Evolutionary conservation across 2,113 vertebrate genomes (phyloP), one percentile per base, ranked within the genome.

Genomic region (human (Homo sapiens)): DNA sequence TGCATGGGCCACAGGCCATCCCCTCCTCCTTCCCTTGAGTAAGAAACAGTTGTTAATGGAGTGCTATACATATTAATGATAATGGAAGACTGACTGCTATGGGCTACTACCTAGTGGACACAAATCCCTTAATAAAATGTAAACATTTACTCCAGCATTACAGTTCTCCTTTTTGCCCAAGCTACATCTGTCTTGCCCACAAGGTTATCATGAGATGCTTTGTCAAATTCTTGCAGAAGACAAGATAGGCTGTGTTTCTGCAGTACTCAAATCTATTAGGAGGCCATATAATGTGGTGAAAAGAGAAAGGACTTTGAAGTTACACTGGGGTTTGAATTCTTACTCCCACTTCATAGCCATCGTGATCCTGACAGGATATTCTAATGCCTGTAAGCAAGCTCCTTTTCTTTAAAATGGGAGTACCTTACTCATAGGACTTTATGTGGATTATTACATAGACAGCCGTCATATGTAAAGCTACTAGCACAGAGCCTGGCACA

Each of bases 271-370:
- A 79, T 84, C 35, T 83, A 40, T 55, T 38, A 59, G 73, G 48
- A 91, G 43, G 25, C 61, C 30, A 0, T 76, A 27, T 16, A 57
- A 52, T 95, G 35, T 45, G 38, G 43, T 95, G 20, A 45, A 92
- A 89, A 96, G 40, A 79, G 52, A 83, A n/a, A 43, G n/a, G n/a
- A 89, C 68, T 95, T 92, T 78, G 81, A 94, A 95, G 70, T 90
- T 95, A 93, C 11, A 87, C 55, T 50, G 80, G 11, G 17, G 14
- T 93, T 94, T 64, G 45, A 70, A 86, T 40, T 85, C 81, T 92
- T n/a, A 76, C 12, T 96, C 35, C 55, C 35, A 7, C 32, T 82
- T 95, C 35, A 48, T 73, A 88, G 38, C 61, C 48, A 18, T 94
- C 48, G 16, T 75, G 55, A 87, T 87, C 23, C 83, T 82, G 27